Base-by-base conservation (phyloP, 2,113 vertebrate species). In the Saccopteryx bilineata region DNA sequence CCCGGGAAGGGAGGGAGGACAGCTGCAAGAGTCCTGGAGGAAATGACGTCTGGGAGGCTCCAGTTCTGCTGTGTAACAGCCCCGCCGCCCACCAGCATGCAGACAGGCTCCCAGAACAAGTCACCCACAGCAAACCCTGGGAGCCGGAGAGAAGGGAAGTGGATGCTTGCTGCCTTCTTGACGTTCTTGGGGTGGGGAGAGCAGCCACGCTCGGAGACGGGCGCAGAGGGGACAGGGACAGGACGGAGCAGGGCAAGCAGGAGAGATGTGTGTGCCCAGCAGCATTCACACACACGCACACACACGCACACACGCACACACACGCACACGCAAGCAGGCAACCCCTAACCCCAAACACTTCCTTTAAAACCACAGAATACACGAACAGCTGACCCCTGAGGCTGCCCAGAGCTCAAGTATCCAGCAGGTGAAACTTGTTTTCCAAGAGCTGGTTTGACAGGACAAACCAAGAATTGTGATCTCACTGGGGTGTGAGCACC, bases 401-500 rank as follows among this genome's bases (percentile, higher is more conserved):
- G 56, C 83, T 24, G 79, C 69, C 68, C 46, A 5, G 65, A 58
- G 82, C 78, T 78, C 92, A 60, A 81, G 95, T 74, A 93, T 95
- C 96, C 33, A 90, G 94, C 96, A 96, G 96, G 95, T 93, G 95
- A 90, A 90, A 75, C 92, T 83, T 95, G 90, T 95, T 97, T 96
- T 94, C 72, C 90, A 90, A 92, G 61, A 82, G 85, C 92, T 81
- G 75, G 66, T 78, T 94, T 93, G 76, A 78, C n/a, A 66, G 90
- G 93, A 92, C 83, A 65, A 50, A 93, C 93, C 91, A 60, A 95
- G 91, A 94, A 94, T 14, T 81, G 95, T 93, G 95, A 95, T 88
- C 94, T 96, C 93, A 93, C 88, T 54, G 13, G 96, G 95, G 96
- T 97, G 91, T 96, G 95, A 94, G 68, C 96, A 94, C 92, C 90